Percentiles rank a stretch among this genome's conserved stretches.
Conservation (phyloP, 2,113 vertebrate genomes). For the Neodon shergylaensis region DNA sequence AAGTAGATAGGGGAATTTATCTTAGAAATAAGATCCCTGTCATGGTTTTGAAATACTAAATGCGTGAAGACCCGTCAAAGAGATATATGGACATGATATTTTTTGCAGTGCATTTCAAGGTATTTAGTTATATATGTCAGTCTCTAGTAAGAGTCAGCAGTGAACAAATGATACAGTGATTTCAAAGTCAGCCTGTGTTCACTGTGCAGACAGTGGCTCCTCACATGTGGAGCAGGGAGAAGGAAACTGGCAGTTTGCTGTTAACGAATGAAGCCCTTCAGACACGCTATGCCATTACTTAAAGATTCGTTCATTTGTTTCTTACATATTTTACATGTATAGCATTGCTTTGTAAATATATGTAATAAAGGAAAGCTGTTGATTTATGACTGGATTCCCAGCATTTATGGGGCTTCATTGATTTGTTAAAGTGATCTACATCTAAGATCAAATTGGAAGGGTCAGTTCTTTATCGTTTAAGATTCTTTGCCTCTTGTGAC, state of each 20-base stretch:
- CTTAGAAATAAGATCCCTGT: conserved; percentile 93
- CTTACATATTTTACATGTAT: neutral
- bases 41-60: conserved; percentile 90
- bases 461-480: neutral
- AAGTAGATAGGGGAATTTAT: conserved; percentile 92
- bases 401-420: neutral
- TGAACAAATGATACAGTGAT: conserved; percentile 84
- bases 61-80: conserved; percentile 88
- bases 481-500: neutral
- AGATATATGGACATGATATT: conserved; percentile 93
- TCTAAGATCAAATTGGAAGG: neutral
- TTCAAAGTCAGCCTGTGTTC: conserved; percentile 79
- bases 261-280: conserved; percentile 14
- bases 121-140: conserved; percentile 92
- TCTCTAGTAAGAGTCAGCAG: conserved; percentile 83
- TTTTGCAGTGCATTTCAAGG: conserved; percentile 90
- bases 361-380: neutral
- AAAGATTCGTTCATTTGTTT: neutral
- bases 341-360: neutral
- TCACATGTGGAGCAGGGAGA: neutral
- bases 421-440: conserved; percentile 25
- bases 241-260: conserved; percentile 48
- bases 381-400: neutral
- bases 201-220: conserved; percentile 55
- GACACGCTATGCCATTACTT: conserved; percentile 5